Evolutionary conservation across 2,113 vertebrate genomes (phyloP), one percentile per base, ranked within the genome.

Genomic region (Nycticryphes semicollaris): DNA sequence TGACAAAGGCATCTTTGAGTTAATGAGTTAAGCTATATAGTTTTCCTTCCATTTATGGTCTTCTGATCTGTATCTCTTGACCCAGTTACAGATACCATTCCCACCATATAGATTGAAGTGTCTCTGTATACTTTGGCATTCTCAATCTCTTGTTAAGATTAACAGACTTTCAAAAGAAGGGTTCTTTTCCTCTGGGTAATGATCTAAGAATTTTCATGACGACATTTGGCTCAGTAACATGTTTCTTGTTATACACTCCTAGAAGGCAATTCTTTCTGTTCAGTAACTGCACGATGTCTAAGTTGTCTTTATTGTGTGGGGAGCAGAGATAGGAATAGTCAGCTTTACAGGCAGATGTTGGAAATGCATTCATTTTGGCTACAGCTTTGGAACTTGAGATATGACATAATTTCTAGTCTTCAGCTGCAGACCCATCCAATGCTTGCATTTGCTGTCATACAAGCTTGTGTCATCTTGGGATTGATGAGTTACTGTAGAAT

Each of bases 361-460:
- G 59, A 88, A 76, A 33, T 76, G 12, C 8, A 7, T 64, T 59
- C 2, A 2, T n/a, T 70, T 31, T 7, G 15, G n/a, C n/a, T 47
- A 62, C 24, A 66, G 8, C 19, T 94, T 91, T 82, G 59, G 50
- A 87, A 20, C 27, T n/a, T 57, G 30, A 35, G 37, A 0, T 39
- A 2, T 35, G 50, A 39, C 15, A 3, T 47, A 23, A 21, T 59
- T 73, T 73, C 35, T 72, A 12, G 31, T 89, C 35, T 22, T 74
- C 51, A 87, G 30, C 31, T 66, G 50, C 70, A 59, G 53, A 87
- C 10, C 43, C 51, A 57, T 76, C 19, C 4, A 5, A 23, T 51
- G 0, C 33, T 54, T 51, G 8, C 1, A 3, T 62, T 70, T 76
- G 7, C 25, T 59, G 0, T 63, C 15, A 3, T 14, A 37, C 4